Percentiles rank a stretch among this genome's conserved stretches.
These are phyloP conservation scores for Myxocyprinus asiaticus DNA, from an alignment of 2,113 vertebrate genomes.

Conservation along the genomic window DNA sequence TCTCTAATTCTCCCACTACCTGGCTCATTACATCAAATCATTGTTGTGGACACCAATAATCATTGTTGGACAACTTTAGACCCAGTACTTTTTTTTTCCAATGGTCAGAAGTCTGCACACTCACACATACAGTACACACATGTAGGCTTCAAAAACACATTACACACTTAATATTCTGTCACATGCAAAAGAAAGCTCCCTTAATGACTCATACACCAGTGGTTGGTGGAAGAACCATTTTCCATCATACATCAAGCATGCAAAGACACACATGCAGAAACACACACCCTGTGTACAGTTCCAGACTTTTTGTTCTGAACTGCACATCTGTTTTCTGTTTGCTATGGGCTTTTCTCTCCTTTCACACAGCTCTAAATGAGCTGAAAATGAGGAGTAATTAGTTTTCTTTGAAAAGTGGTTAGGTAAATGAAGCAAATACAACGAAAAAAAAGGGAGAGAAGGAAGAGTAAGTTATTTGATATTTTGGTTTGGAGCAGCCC, in stretches of 20 bases:
- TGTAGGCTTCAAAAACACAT: background rate
- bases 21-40: conserved; percentile 14
- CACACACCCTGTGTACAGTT: background rate
- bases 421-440: conserved; percentile 13
- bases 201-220: background rate
- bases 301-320: conserved; percentile 37
- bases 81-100: background rate
- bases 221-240: conserved; percentile 2
- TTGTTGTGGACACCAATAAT: conserved; percentile 47
- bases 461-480: background rate
- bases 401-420: conserved; percentile 7
- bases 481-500: background rate
- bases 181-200: background rate
- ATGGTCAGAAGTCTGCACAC: too few relatives aligned
- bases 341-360: background rate
- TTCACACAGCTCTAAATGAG: conserved; percentile 24
- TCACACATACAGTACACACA: too few relatives aligned
- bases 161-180: background rate
- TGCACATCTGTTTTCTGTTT: conserved; percentile 62
- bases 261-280: background rate
- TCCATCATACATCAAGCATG: background rate
- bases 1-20: background rate
- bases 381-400: conserved; percentile 41
- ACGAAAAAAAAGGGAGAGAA: conserved; percentile 14
- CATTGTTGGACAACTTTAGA: background rate